These are phyloP conservation scores for Andrena camellia DNA, from an alignment of 2,888 invertebrate species.

Conservation along the genomic window DNA sequence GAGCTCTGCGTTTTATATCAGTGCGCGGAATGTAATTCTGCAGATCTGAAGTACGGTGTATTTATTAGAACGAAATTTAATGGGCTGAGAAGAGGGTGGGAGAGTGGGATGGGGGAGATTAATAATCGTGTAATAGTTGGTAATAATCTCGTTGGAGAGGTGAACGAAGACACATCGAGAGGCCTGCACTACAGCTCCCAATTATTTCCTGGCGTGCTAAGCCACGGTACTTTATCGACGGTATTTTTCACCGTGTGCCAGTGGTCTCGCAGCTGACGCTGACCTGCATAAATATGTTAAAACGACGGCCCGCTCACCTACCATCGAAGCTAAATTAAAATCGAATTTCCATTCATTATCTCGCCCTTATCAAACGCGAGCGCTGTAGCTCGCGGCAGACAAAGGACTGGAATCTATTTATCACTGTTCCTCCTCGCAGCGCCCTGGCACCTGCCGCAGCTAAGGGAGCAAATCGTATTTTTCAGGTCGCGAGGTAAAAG, in stretches of 20 bases:
- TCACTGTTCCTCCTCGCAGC: neutral
- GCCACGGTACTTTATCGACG: constrained; percentile 57
- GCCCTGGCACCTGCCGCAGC: neutral
- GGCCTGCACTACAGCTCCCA: constrained; percentile 25
- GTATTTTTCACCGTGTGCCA: constrained; percentile 58
- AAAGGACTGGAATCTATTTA: constrained; percentile 27
- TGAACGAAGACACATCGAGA: constrained; percentile 26
- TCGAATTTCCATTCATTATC: constrained; percentile 61
- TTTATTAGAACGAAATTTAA: neutral
- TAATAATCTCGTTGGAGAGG: constrained; percentile 15
- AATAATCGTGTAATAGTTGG: constrained; percentile 34
- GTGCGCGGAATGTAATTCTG: too few relatives aligned
- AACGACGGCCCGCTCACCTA: constrained; percentile 51
- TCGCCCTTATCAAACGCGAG: constrained; percentile 44
- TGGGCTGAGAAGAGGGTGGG: neutral
- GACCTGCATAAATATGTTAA: constrained; percentile 62
- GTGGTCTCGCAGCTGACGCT: constrained; percentile 65
- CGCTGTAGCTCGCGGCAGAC: neutral
- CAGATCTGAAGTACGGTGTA: neutral
- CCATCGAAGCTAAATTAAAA: constrained; percentile 67
- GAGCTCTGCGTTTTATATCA: too few relatives aligned
- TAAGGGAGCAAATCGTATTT: constrained; percentile 10
- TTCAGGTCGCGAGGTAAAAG: constrained; percentile 17
- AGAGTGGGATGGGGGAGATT: constrained; percentile 7
- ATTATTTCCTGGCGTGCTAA: constrained; percentile 53